Percentiles rank a stretch among this genome's conserved stretches.
Evolutionary conservation across 53 echinoderm and acorn worm species (phyloP).

Genomic region (Crossaster papposus): DNA sequence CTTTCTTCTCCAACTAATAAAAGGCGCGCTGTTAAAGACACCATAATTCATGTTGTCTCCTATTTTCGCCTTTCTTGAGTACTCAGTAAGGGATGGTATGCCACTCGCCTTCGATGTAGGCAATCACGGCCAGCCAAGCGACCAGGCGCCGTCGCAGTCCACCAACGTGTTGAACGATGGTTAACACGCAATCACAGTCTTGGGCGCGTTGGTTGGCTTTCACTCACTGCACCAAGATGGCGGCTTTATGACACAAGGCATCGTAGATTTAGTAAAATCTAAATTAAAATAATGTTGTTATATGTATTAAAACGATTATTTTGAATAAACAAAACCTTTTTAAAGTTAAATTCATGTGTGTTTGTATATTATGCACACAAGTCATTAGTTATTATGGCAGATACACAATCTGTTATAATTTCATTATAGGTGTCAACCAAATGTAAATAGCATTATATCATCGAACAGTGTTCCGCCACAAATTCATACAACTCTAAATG

Average conservation of each 20-base stretch:
- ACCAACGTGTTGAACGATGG: constrained; percentile 48
- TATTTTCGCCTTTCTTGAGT: background rate
- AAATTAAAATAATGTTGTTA: background rate
- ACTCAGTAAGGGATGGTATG: background rate
- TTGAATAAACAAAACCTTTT: background rate
- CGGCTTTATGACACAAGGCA: background rate
- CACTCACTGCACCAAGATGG: background rate
- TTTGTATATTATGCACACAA: background rate
- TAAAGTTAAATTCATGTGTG: background rate
- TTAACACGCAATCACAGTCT: constrained; percentile 42
- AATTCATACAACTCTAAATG: no score
- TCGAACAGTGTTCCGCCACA: no score
- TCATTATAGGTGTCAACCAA: no score
- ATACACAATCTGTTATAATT: no score
- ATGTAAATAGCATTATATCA: no score
- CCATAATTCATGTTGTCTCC: background rate
- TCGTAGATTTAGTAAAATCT: background rate
- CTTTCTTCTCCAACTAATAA: background rate
- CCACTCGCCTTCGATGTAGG: background rate
- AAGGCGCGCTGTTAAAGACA: background rate
- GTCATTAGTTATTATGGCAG: background rate
- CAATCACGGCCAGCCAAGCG: constrained; percentile 29
- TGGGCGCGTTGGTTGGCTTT: background rate
- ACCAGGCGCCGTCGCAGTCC: constrained; percentile 36
- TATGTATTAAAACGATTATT: background rate